A percentile compares a stretch with the other conserved stretches of the same genome.
These are phyloP conservation scores for Meghimatium bilineatum DNA, from an alignment of 2,888 invertebrate species.

Conservation along the genomic window DNA sequence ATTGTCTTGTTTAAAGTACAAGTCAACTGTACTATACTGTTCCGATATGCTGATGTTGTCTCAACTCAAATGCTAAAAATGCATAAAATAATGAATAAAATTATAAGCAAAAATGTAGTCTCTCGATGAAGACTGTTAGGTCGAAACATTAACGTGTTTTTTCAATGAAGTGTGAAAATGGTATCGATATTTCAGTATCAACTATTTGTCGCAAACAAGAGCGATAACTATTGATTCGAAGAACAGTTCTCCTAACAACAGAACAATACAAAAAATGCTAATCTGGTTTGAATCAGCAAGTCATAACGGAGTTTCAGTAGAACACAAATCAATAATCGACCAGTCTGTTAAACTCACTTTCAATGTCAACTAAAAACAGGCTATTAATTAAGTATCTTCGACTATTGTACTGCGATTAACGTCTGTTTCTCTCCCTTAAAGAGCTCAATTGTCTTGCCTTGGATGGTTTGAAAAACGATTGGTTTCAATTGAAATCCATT, in stretches of 20 bases:
- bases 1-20: too few species aligned
- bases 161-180: too few species aligned
- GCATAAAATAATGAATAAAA: too few species aligned
- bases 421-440: neutral
- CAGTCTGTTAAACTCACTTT: neutral
- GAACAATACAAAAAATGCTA: neutral
- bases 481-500: neutral
- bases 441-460: neutral
- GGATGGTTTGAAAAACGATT: neutral
- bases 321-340: neutral
- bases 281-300: neutral
- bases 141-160: too few species aligned
- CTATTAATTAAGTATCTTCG: neutral
- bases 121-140: too few species aligned
- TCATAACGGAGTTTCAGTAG: neutral
- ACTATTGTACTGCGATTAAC: neutral
- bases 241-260: neutral
- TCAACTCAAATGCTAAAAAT: too few species aligned
- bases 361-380: neutral
- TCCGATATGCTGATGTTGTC: too few species aligned
- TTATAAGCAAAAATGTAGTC: too few species aligned
- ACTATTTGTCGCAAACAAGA: neutral
- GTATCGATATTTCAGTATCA: neutral
- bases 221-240: neutral
- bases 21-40: too few species aligned